Evolutionary conservation across 1,140 invertebrate genomes (phyloP), one percentile per base, ranked within the genome.

Genomic region (Cotesia chilonis): DNA sequence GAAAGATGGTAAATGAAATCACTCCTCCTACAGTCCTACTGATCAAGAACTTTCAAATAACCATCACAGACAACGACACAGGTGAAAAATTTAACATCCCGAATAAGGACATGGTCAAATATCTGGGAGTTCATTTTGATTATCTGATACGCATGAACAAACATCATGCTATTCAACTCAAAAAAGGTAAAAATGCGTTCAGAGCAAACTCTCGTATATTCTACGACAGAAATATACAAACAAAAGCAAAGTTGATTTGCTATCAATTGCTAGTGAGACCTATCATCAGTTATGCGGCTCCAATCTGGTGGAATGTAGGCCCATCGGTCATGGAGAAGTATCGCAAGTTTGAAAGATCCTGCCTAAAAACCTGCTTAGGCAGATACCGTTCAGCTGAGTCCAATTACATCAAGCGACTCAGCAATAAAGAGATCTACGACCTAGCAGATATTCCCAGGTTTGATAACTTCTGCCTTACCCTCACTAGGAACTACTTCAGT

Each of bases 391-490:
- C 74, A 28, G 9, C 52, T 10, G 6, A 69, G 0, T 73, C 74
- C 2, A 52, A 70, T 9, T 76, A 66, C 36, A 67, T 20, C 17
- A 65, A 72, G 5, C 65, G 14, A 36, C n/a, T 41, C 4, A 74
- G 63, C 14, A 76, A 74, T 17, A 64, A 70, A 66, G 41, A n/a
- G 38, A 38, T 78, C 1, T 74, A 76, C 54, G 1, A n/a, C n/a
- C n/a, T n/a, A n/a, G n/a, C n/a, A n/a, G 67, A 78, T 20, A 75
- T 76, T 1, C 51, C 70, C 0, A 71, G 77, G 70, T 69, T 78
- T 2, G 75, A 78, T 60, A 36, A 2, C 12, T 72, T 76, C 60
- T 72, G 71, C 37, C 12, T 78, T 9, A 75, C 75, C 59, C 28
- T 75, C n/a, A 71, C 47, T 4, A 73, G 74, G 63, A 28, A 28